Evolutionary conservation across 2,888 invertebrate genomes (phyloP).

Genomic region (Papilio demoleus): DNA sequence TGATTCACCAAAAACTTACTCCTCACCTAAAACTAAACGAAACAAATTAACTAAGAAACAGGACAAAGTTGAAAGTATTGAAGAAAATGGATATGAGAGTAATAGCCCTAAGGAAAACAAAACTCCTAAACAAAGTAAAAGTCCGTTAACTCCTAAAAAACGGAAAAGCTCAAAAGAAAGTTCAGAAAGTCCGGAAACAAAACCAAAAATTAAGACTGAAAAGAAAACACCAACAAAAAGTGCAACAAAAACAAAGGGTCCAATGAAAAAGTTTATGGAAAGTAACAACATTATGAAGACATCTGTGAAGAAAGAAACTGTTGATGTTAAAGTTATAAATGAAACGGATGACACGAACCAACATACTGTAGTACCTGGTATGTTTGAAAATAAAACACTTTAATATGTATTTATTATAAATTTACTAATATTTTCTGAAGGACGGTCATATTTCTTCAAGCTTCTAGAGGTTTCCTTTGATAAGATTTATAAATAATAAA

Average conservation of each 20-base stretch:
- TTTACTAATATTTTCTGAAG: no score
- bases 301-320: conserved; percentile 39
- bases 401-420: no score
- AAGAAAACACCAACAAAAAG: conserved; percentile 32
- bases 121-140: conserved; percentile 43
- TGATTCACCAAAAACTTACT: conserved; percentile 60
- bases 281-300: conserved; percentile 37
- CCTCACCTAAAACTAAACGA: conserved; percentile 63
- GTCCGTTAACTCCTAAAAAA: conserved; percentile 38
- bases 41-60: conserved; percentile 42
- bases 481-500: no score
- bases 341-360: conserved; percentile 43
- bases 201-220: conserved; percentile 35
- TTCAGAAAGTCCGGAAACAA: conserved; percentile 38
- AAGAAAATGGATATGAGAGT: not conserved
- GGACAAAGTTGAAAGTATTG: not conserved
- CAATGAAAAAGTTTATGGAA: conserved; percentile 43
- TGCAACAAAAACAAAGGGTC: conserved; percentile 39
- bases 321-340: conserved; percentile 22
- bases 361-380: conserved; percentile 56
- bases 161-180: conserved; percentile 43
- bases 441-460: no score
- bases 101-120: conserved; percentile 30
- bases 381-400: no score
- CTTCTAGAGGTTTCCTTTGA: no score